Conservation (phyloP, 92 coral and sea anemone genomes). For the Phenganax subtilis region DNA sequence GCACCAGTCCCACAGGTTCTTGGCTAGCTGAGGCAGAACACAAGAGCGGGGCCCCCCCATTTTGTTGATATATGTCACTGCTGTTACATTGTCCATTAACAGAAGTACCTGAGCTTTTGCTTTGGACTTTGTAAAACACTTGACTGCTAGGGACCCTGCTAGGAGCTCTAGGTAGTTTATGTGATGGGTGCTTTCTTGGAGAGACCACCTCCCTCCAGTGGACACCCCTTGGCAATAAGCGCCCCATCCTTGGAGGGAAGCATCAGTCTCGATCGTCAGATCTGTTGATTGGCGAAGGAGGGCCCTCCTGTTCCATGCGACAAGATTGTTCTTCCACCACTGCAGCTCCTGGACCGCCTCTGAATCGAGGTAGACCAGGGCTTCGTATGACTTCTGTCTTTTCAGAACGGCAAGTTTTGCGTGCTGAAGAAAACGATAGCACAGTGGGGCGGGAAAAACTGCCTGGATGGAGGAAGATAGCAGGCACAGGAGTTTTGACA, state of each 20-base stretch:
- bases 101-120: too few species aligned
- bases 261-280: constrained; percentile 53
- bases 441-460: constrained; percentile 51
- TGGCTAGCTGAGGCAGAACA: too few species aligned
- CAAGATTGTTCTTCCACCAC: constrained; percentile 49
- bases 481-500: constrained; percentile 55
- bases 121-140: too few species aligned
- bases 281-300: constrained; percentile 44
- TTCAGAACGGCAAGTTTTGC: constrained; percentile 12
- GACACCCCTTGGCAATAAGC: constrained; percentile 51
- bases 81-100: too few species aligned
- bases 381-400: constrained; percentile 44
- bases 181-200: background rate
- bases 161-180: too few species aligned
- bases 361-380: constrained; percentile 13
- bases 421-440: constrained; percentile 45
- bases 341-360: constrained; percentile 27
- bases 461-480: constrained; percentile 54
- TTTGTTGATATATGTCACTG: too few species aligned
- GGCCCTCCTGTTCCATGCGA: constrained; percentile 52
- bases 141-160: too few species aligned
- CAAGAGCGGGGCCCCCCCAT: too few species aligned
- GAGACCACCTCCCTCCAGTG: background rate
- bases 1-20: too few species aligned
- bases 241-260: constrained; percentile 54